Conservation (phyloP, 1,140 invertebrate genomes). For the Capitella teleta region DNA sequence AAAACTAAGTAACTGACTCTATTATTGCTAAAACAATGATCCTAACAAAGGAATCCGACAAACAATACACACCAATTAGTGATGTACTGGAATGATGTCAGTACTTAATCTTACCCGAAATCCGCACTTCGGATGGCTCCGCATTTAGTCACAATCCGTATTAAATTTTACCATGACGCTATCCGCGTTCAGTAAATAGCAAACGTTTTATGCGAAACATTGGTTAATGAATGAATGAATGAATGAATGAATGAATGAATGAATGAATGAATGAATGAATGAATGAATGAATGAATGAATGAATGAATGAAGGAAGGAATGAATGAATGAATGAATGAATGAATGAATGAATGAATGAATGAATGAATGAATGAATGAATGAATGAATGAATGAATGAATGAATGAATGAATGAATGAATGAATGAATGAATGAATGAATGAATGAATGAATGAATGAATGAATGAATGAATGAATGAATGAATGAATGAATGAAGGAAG, state of each 20-base stretch:
- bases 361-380: background rate
- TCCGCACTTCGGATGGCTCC: too few species aligned
- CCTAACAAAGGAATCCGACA: too few species aligned
- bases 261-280: constrained; percentile 6
- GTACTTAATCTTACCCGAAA: too few species aligned
- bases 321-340: constrained; percentile 5
- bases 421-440: background rate
- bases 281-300: constrained; percentile 7
- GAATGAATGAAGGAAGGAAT: constrained; percentile 5
- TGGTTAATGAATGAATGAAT: constrained; percentile 5
- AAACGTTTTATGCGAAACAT: too few species aligned
- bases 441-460: background rate
- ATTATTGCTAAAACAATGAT: too few species aligned
- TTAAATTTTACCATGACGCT: too few species aligned
- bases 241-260: constrained; percentile 6
- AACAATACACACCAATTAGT: too few species aligned
- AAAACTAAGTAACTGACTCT: too few species aligned
- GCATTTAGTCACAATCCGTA: too few species aligned
- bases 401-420: background rate
- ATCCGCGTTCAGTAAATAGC: too few species aligned
- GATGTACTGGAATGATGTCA: too few species aligned
- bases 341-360: background rate
- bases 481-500: background rate
- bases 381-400: background rate
- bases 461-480: background rate